Percentiles rank a stretch among this genome's conserved stretches.
These are phyloP conservation scores for Orgyia antiqua DNA, from an alignment of 2,888 invertebrate genomes.

Conservation along the genomic window DNA sequence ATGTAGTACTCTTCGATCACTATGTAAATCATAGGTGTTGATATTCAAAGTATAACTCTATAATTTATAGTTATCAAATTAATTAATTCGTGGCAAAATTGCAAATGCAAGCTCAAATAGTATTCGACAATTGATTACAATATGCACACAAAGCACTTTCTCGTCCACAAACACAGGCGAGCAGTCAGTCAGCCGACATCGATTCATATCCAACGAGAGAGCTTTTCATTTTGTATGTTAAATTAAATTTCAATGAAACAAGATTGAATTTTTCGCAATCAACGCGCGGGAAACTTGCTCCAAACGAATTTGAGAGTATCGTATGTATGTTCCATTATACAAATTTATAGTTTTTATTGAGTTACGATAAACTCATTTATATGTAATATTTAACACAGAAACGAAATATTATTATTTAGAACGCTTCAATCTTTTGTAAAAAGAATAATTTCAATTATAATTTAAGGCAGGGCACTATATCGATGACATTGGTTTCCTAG, in stretches of 20 bases:
- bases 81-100: conserved; percentile 68
- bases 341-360: conserved; percentile 13
- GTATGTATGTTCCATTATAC: conserved; percentile 14
- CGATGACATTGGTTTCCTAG: no score
- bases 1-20: no score
- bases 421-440: no score
- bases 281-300: conserved; percentile 51
- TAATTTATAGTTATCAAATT: no score
- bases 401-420: no score
- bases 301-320: conserved; percentile 42
- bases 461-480: no score
- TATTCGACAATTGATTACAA: conserved; percentile 74
- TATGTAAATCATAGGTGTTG: no score
- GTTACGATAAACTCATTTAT: background rate
- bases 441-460: no score
- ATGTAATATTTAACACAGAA: no score
- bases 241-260: conserved; percentile 78
- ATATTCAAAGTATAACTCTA: no score
- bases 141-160: conserved; percentile 70
- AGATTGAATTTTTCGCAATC: conserved; percentile 78
- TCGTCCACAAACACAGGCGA: conserved; percentile 69
- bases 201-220: conserved; percentile 71
- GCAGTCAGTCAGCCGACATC: conserved; percentile 65
- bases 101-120: conserved; percentile 69
- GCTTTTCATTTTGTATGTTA: conserved; percentile 77